Percentiles rank a stretch among this genome's conserved stretches.
These are phyloP conservation scores for Hystrix brachyura DNA, from an alignment of 2,113 vertebrate species.

Conservation along the genomic window DNA sequence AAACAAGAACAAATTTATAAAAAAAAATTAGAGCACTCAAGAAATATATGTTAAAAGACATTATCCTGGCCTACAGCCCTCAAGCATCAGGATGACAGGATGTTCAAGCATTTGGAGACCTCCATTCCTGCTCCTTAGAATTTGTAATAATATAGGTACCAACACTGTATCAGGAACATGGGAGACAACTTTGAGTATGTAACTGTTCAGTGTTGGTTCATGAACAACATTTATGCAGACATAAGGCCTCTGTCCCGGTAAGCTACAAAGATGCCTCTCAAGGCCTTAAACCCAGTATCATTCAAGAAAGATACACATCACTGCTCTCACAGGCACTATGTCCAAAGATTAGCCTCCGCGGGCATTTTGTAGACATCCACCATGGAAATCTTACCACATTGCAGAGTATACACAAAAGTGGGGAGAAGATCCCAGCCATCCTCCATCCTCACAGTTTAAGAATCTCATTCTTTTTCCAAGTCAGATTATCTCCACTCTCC, in stretches of 20 bases:
- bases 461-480: not conserved
- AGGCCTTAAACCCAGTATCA: not conserved
- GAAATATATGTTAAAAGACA: conserved; percentile 23
- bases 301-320: not conserved
- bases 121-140: not conserved
- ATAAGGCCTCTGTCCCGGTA: not conserved
- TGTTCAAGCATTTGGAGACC: not conserved
- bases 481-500: not conserved
- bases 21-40: not conserved
- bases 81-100: not conserved
- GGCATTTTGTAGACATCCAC: not conserved
- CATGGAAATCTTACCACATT: not conserved
- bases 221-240: not conserved
- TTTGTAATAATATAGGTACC: not conserved
- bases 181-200: not conserved
- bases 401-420: not conserved
- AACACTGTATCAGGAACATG: not conserved
- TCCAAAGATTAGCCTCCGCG: not conserved
- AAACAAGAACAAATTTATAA: conserved; percentile 15
- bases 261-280: not conserved
- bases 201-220: not conserved
- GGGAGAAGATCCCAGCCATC: not conserved
- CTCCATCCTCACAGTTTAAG: not conserved
- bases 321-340: not conserved
- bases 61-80: not conserved